Percentiles rank a stretch among this genome's conserved stretches.
These are phyloP conservation scores for Progne subis DNA, from an alignment of 2,113 vertebrate species.

Conservation along the genomic window DNA sequence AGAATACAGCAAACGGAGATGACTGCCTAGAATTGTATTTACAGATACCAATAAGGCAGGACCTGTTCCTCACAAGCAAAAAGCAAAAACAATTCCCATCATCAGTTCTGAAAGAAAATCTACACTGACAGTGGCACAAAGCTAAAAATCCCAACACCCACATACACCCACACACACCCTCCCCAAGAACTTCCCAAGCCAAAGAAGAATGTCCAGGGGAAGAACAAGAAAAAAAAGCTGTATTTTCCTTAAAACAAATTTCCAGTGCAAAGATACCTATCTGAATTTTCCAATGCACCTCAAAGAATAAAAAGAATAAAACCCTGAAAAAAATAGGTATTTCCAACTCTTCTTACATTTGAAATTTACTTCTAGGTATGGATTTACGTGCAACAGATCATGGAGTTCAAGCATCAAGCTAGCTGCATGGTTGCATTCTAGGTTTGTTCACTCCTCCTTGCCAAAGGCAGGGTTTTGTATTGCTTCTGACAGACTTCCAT, in stretches of 20 bases:
- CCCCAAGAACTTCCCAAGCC: neutral
- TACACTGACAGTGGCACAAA: neutral
- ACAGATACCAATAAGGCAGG: neutral
- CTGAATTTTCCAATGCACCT: neutral
- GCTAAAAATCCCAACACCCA: neutral
- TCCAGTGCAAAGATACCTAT: neutral
- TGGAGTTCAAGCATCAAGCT: neutral
- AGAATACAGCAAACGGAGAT: neutral
- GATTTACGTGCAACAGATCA: neutral
- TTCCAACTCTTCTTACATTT: neutral
- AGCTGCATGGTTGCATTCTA: neutral
- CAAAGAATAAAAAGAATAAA: neutral
- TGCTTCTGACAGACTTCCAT: neutral
- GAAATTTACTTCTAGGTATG: neutral
- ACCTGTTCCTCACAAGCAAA: neutral
- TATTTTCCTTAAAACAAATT: neutral
- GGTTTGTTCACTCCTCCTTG: neutral
- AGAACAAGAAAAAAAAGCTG: too few relatives aligned
- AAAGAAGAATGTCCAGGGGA: neutral
- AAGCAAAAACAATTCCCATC: neutral
- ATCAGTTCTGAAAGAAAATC: neutral
- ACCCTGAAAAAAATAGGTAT: neutral
- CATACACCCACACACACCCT: fast-evolving
- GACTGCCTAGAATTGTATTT: neutral
- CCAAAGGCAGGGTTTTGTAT: neutral